A percentile compares a stretch with the other conserved stretches of the same genome.
Conservation (phyloP, 2,888 invertebrate genomes). For the Chouioia cunea region DNA sequence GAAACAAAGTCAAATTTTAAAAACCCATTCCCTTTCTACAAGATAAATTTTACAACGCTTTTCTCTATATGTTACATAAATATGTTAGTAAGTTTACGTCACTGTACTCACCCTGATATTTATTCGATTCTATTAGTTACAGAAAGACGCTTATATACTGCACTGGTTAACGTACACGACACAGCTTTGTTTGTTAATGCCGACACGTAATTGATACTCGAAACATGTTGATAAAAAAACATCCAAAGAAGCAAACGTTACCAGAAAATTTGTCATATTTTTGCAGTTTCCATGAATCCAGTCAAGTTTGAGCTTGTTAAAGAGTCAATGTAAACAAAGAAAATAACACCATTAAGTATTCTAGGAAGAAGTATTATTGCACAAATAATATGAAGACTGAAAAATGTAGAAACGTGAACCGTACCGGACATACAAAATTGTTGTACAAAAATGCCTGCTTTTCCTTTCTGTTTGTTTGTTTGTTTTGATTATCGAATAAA, state of each 20-base stretch:
- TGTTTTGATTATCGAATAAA: conserved; percentile 36
- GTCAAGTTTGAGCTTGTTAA: no score
- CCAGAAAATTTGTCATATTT: conserved; percentile 1
- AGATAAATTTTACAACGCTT: conserved; percentile 20
- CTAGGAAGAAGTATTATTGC: no score
- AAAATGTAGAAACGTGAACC: no score
- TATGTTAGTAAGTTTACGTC: conserved; percentile 15
- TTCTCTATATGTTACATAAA: conserved; percentile 12
- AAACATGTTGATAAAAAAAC: conserved; percentile 15
- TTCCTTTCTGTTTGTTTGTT: no score
- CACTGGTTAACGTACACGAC: conserved; percentile 20
- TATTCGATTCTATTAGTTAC: conserved; percentile 30
- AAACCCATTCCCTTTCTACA: conserved; percentile 28
- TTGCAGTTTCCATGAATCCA: no score
- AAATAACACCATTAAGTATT: no score
- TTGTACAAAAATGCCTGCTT: conserved; percentile 30
- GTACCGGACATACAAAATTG: conserved; percentile 19
- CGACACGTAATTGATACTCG: conserved; percentile 12
- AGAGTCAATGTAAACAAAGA: no score
- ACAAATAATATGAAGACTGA: no score
- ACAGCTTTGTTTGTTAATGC: conserved; percentile 5
- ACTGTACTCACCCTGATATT: conserved; percentile 41
- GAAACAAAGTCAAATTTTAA: conserved; percentile 18
- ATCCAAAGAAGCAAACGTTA: no score
- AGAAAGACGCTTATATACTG: conserved; percentile 35